Percentiles rank a stretch among this genome's conserved stretches.
These are phyloP conservation scores for Battus philenor DNA, from an alignment of 1,140 invertebrate species.

Conservation along the genomic window DNA sequence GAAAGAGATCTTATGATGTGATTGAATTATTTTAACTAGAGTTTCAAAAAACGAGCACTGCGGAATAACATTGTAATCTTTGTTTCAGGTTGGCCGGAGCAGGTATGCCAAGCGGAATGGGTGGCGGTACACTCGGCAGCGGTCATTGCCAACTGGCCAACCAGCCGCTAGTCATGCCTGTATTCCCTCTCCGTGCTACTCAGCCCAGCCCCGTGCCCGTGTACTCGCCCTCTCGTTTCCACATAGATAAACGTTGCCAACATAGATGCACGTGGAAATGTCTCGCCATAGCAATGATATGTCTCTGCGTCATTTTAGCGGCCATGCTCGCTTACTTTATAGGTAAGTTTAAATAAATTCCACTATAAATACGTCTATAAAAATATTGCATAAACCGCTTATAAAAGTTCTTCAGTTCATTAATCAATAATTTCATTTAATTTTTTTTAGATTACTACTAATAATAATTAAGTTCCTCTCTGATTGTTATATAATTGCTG, in stretches of 20 bases:
- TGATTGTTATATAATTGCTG: no score
- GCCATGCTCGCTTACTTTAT: constrained; percentile 96
- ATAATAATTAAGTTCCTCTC: no score
- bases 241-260: constrained; percentile 94
- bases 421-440: no score
- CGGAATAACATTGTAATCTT: background rate
- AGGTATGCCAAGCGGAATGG: constrained; percentile 65
- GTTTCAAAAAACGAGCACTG: no score
- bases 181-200: constrained; percentile 84
- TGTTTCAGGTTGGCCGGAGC: constrained; percentile 60
- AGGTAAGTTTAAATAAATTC: constrained; percentile 89
- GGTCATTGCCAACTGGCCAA: constrained; percentile 76
- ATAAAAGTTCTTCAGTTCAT: no score
- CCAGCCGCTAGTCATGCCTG: constrained; percentile 86
- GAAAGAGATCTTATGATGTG: no score
- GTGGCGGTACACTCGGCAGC: constrained; percentile 57
- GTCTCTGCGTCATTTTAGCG: constrained; percentile 89
- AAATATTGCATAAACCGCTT: no score
- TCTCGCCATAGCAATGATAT: constrained; percentile 92
- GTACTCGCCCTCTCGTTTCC: constrained; percentile 93
- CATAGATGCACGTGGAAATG: constrained; percentile 97
- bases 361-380: no score
- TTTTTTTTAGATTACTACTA: no score
- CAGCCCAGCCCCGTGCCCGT: constrained; percentile 83
- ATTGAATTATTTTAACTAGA: no score